Percentiles rank a stretch among this genome's conserved stretches.
Evolutionary conservation across 2,113 vertebrate genomes (phyloP).

Genomic region (Hyaena hyaena): DNA sequence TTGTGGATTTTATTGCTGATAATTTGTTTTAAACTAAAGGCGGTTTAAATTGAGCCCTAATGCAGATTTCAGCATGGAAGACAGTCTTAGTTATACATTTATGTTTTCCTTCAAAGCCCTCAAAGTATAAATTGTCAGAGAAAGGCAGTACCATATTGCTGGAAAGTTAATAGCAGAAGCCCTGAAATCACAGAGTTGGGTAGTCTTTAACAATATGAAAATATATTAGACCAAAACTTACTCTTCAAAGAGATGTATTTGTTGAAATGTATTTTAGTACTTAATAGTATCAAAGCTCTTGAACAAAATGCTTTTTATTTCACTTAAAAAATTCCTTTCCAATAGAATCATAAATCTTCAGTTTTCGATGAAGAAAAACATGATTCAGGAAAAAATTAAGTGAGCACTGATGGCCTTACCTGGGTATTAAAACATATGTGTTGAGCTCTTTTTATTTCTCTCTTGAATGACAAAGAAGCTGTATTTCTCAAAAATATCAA

Average conservation of each 20-base stretch:
- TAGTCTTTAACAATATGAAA: neutral
- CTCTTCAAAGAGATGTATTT: constrained; percentile 4
- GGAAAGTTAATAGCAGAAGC: neutral
- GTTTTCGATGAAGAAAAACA: constrained; percentile 55
- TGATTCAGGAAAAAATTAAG: neutral
- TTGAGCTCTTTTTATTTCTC: neutral
- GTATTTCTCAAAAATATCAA: constrained; percentile 31
- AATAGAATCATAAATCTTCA: constrained; percentile 51
- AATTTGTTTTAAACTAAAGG: neutral
- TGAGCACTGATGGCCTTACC: neutral
- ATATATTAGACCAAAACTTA: neutral
- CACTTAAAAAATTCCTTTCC: constrained; percentile 15
- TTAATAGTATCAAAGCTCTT: constrained; percentile 19
- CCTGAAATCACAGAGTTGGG: neutral
- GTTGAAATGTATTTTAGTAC: neutral
- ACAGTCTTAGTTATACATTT: neutral
- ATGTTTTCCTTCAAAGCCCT: constrained; percentile 47
- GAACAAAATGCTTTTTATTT: constrained; percentile 25
- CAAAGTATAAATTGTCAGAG: constrained; percentile 38
- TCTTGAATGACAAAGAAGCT: constrained; percentile 33
- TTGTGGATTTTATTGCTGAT: neutral
- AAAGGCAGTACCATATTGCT: neutral
- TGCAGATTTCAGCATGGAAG: neutral
- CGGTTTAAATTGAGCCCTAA: constrained; percentile 4
- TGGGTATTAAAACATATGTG: neutral